Evolutionary conservation across 2,113 vertebrate genomes (phyloP).

Genomic region (Rhea americana): DNA sequence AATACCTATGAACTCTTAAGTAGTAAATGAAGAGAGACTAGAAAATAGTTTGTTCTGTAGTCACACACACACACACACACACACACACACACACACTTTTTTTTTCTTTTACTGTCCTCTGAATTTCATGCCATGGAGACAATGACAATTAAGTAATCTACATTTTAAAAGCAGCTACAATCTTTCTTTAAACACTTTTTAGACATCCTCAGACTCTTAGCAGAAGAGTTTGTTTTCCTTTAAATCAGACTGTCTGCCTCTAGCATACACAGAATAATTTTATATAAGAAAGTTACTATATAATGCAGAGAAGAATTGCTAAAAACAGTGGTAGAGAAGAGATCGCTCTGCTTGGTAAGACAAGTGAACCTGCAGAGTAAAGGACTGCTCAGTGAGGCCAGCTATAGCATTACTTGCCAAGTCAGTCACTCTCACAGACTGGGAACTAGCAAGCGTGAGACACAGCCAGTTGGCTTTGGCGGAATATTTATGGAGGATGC

Average conservation of each 20-base stretch:
- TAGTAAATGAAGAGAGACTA: background rate
- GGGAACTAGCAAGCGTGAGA: conserved; percentile 63
- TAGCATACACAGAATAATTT: background rate
- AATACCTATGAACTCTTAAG: background rate
- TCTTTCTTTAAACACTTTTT: conserved; percentile 3
- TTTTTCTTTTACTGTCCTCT: background rate
- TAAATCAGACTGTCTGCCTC: background rate
- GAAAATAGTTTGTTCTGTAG: conserved; percentile 19
- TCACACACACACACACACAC: background rate
- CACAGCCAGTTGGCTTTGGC: conserved; percentile 61
- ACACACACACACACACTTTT: background rate
- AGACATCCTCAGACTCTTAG: conserved; percentile 19
- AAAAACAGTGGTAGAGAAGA: background rate
- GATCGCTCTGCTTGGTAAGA: background rate
- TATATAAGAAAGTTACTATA: background rate
- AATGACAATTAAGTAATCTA: background rate
- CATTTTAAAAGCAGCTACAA: conserved; percentile 41
- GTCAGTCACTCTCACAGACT: conserved; percentile 47
- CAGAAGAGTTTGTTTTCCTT: background rate
- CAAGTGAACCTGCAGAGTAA: background rate
- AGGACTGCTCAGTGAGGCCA: conserved; percentile 24
- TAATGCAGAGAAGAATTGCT: background rate
- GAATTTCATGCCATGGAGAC: background rate
- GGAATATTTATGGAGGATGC: conserved; percentile 63
- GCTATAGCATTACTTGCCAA: conserved; percentile 43